These are phyloP conservation scores for Diadema setosum DNA, from an alignment of 35 echinoderm and acorn worm genomes.

Conservation along the genomic window DNA sequence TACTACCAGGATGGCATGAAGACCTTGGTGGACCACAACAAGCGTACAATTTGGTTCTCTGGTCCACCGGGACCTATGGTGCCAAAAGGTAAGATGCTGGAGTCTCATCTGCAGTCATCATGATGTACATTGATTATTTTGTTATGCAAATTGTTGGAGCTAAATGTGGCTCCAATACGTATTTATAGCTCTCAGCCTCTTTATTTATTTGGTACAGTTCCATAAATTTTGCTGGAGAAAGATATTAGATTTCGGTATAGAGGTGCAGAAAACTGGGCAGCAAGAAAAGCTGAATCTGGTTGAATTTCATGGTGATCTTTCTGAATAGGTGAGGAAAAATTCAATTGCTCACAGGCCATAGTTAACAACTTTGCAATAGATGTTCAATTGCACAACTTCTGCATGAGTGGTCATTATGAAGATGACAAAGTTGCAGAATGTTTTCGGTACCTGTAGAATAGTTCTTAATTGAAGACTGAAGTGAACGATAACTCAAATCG, in stretches of 20 bases:
- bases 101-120: background rate
- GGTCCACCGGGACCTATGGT: conserved; percentile 85
- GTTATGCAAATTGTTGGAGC: background rate
- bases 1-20: conserved; percentile 86
- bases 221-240: background rate
- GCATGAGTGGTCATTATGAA: too few species aligned
- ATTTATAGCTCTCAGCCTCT: background rate
- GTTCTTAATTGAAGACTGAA: too few species aligned
- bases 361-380: too few species aligned
- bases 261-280: too few species aligned
- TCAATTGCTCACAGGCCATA: too few species aligned
- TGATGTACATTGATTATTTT: background rate
- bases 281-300: too few species aligned
- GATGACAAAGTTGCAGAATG: too few species aligned
- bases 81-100: conserved; percentile 63
- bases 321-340: too few species aligned
- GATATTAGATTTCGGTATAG: background rate
- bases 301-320: too few species aligned
- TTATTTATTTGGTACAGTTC: background rate
- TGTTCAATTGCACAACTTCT: too few species aligned
- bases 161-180: background rate
- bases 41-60: conserved; percentile 81
- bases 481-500: too few species aligned
- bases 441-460: too few species aligned
- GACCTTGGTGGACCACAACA: conserved; percentile 76